Conservation (phyloP, 2,797 vertebrate species). For the Peromyscus melanophrys region DNA sequence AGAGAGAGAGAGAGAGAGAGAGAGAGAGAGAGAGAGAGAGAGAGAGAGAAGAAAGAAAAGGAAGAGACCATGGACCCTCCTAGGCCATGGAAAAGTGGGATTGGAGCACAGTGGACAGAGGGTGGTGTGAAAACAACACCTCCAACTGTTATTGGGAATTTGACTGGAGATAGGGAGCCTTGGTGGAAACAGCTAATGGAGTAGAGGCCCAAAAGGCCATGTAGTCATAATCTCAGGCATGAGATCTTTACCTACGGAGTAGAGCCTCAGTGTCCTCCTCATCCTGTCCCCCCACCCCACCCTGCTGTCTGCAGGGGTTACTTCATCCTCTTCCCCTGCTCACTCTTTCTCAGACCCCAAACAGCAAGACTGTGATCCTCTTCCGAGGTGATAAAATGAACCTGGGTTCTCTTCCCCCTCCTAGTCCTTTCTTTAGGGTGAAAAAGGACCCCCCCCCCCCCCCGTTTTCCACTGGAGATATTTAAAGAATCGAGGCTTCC, state of each 20-base stretch:
- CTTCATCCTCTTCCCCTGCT: constrained; percentile 74
- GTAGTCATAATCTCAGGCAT: constrained; percentile 70
- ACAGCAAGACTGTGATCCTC: constrained; percentile 71
- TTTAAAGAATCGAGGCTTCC: constrained; percentile 74
- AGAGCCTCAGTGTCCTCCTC: constrained; percentile 11
- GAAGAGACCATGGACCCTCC: background rate
- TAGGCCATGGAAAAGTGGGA: background rate
- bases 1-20: too few species aligned
- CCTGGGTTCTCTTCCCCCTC: constrained; percentile 57
- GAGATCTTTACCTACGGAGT: constrained; percentile 51
- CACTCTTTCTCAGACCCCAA: constrained; percentile 63
- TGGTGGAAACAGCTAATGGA: background rate
- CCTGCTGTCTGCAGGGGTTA: constrained; percentile 56
- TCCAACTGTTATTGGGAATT: constrained; percentile 48
- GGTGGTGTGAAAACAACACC: background rate
- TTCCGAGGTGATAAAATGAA: constrained; percentile 17
- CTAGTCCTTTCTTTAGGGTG: constrained; percentile 23
- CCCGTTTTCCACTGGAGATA: constrained; percentile 66
- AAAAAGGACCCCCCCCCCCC: constrained; percentile 35
- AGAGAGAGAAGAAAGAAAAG: background rate
- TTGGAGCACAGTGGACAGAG: background rate
- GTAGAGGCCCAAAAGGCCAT: constrained; percentile 44
- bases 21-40: background rate
- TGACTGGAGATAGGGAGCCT: background rate
- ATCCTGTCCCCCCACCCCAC: background rate